Conservation (phyloP, 1,140 invertebrate genomes). For the Chrysomallon squamiferum region DNA sequence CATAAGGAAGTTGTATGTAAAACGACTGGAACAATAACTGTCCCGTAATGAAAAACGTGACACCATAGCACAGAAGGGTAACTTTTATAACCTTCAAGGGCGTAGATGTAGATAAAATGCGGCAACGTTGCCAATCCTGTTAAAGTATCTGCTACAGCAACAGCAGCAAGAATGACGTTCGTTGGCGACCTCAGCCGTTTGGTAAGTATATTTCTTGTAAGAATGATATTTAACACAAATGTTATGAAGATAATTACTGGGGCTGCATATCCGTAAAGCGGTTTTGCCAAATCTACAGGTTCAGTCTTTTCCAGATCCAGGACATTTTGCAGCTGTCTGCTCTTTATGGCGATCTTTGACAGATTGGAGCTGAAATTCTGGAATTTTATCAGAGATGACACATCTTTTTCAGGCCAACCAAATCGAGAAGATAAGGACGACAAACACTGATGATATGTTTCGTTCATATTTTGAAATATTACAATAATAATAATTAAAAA, state of each 20-base stretch:
- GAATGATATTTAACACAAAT: not conserved
- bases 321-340: not conserved
- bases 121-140: not conserved
- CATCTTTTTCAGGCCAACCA: no score
- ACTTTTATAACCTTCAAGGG: not conserved
- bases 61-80: not conserved
- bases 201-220: not conserved
- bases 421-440: no score
- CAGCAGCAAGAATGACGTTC: slow-evolving; percentile 2
- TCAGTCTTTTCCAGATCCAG: not conserved
- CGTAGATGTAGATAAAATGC: not conserved
- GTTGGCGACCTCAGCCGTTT: slow-evolving; percentile 1
- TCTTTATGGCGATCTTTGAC: no score
- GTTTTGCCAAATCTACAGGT: not conserved
- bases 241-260: not conserved
- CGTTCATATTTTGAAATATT: no score
- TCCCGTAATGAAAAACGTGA: not conserved
- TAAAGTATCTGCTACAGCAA: not conserved
- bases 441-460: no score
- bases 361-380: no score
- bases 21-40: not conserved
- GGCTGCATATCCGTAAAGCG: not conserved
- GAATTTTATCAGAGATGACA: no score
- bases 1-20: slow-evolving; percentile 1
- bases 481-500: no score